These are phyloP conservation scores for Morpho achilles DNA, from an alignment of 2,888 invertebrate species.

Conservation along the genomic window DNA sequence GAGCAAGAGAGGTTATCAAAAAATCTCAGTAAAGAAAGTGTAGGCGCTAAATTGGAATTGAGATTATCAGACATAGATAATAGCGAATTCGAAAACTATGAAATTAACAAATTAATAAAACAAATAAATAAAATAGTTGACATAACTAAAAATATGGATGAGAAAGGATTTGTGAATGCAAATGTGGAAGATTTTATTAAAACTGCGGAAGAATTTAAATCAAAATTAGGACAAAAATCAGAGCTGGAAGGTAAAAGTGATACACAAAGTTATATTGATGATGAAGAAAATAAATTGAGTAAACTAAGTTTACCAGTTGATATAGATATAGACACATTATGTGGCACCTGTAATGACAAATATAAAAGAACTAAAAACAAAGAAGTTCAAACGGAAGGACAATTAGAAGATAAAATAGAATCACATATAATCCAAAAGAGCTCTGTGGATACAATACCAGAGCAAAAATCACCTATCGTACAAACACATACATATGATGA, in stretches of 20 bases:
- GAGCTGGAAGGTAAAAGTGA: not conserved
- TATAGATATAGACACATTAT: constrained; percentile 23
- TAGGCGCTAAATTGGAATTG: constrained; percentile 12
- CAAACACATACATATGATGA: not conserved
- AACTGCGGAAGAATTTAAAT: constrained; percentile 33
- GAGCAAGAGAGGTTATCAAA: constrained; percentile 4
- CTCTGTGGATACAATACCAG: not conserved
- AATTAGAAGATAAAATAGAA: constrained; percentile 8
- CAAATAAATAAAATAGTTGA: constrained; percentile 35
- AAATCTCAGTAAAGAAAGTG: not conserved
- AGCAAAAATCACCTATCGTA: constrained; percentile 2
- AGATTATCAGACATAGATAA: constrained; percentile 8
- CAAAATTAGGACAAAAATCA: constrained; percentile 26
- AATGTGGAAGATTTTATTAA: constrained; percentile 35
- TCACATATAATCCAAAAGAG: not conserved
- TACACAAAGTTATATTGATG: not conserved
- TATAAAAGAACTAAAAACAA: constrained; percentile 17
- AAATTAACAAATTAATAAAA: constrained; percentile 32
- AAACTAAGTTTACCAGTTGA: constrained; percentile 8
- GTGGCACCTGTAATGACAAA: constrained; percentile 29
- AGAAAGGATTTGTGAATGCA: constrained; percentile 26
- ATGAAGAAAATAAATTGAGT: constrained; percentile 6
- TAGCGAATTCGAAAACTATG: constrained; percentile 19
- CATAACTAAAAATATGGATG: constrained; percentile 33
- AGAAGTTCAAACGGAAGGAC: constrained; percentile 10